phyloP scores from a whole-genome alignment of 2,113 vertebrate genomes.

The Thermophis baileyi region DNA sequence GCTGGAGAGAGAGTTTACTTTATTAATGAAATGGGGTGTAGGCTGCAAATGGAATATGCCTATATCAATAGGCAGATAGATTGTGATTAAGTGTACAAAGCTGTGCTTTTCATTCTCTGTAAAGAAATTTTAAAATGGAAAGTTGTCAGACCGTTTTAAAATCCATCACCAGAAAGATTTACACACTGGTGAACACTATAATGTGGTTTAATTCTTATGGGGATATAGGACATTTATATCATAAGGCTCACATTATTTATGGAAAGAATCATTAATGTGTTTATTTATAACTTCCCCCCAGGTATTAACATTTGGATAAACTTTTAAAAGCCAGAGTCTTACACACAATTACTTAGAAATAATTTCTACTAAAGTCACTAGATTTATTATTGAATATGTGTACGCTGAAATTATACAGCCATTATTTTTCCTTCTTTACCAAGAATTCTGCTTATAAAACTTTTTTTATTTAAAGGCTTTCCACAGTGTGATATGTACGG shows the following conservation, averaged over 20 bases:
- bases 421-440: neutral
- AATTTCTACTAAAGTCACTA: neutral
- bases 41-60: neutral
- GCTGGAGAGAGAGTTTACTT: neutral
- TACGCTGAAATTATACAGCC: too few species aligned
- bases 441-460: neutral
- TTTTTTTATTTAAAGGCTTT: neutral
- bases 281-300: neutral
- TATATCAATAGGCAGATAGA: neutral
- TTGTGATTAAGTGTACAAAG: conserved; percentile 27
- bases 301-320: neutral
- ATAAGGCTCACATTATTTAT: neutral
- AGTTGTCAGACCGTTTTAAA: neutral
- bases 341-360: neutral
- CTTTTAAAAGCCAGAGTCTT: neutral
- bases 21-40: neutral
- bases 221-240: neutral
- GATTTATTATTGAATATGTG: neutral
- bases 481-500: neutral
- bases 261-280: neutral
- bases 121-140: neutral
- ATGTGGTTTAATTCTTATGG: neutral
- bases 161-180: neutral
- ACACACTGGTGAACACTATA: neutral
- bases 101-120: neutral